phyloP scores from a whole-genome alignment of 2,888 invertebrate species.

The Sphaerophoria rueppellii region DNA sequence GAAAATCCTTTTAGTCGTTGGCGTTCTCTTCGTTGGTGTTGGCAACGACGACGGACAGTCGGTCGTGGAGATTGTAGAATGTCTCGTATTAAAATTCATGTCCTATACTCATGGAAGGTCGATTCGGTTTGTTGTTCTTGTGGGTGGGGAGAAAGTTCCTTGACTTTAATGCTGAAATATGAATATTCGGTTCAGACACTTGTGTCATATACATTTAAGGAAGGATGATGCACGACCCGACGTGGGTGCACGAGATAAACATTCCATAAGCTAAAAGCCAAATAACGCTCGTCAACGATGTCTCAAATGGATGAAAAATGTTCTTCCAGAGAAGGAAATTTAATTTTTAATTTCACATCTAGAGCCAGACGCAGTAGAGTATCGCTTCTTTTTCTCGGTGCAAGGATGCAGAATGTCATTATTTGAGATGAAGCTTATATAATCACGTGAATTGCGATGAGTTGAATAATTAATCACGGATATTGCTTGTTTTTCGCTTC shows the following conservation, averaged over 20 bases:
- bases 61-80: constrained; percentile 30
- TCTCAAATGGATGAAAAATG: constrained; percentile 44
- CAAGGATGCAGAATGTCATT: not conserved
- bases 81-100: constrained; percentile 62
- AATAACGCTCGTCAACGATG: constrained; percentile 31
- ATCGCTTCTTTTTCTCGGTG: not conserved
- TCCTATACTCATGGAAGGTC: constrained; percentile 19
- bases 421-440: too few species aligned
- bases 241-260: not conserved
- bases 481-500: too few species aligned
- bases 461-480: too few species aligned
- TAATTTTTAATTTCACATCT: constrained; percentile 38
- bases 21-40: too few species aligned
- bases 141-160: constrained; percentile 21
- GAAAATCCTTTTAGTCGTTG: constrained; percentile 68
- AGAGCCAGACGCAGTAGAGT: not conserved
- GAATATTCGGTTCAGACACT: constrained; percentile 30
- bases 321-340: constrained; percentile 49
- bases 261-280: constrained; percentile 27
- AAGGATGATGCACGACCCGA: not conserved
- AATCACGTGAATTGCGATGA: too few species aligned
- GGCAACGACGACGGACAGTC: too few species aligned
- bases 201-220: constrained; percentile 15
- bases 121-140: constrained; percentile 11
- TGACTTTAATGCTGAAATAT: constrained; percentile 28